Base-by-base conservation (phyloP, 2,888 invertebrate species). In the Julus scanicus region DNA sequence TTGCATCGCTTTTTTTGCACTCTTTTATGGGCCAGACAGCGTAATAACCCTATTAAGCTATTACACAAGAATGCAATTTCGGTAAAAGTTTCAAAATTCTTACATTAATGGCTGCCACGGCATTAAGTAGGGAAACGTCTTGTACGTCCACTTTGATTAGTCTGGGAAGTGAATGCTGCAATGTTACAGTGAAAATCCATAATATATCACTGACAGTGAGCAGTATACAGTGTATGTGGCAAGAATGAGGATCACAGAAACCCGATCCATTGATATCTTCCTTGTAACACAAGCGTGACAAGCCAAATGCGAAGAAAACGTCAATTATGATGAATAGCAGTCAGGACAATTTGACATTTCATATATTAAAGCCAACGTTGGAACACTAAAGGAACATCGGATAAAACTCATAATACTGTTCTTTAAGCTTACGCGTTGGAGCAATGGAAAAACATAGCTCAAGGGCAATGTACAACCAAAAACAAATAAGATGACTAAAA, bases 311-410 rank as follows among this genome's bases (percentile, higher is more conserved):
- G 44, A 37, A 84, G 44, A 84, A 44, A 84, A 39, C 39, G 84
- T 84, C 84, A 84, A 84, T 84, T 84, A 84, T 84, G 84, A 84
- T 84, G 84, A 84, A 84, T 84, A 84, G 39, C 44, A 44, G 84
- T 15, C 37, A 39, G 44, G 39, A 84, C 84, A 84, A 84, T 84
- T 40, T 84, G 84, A 84, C 84, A 84, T 84, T 84, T 84, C 84
- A 84, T 84, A 84, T 44, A 84, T 84, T 84, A 84, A n/a, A n/a
- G 63, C 63, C 63, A 63, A n/a, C 17, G 84, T 44, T 84, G 17
- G 84, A 84, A 37, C 84, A 84, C 40, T n/a, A 63, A 63, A 63
- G n/a, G 63, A 63, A 63, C 63, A 63, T 63, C n/a, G 63, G 17
- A 5, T 5, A 3, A 2, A 63, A n/a, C 63, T 17, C n/a, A 17